A percentile compares a stretch with the other conserved stretches of the same genome.
These are phyloP conservation scores for Phylloscopus whistleri DNA, from an alignment of 2,113 vertebrate genomes.

Conservation along the genomic window DNA sequence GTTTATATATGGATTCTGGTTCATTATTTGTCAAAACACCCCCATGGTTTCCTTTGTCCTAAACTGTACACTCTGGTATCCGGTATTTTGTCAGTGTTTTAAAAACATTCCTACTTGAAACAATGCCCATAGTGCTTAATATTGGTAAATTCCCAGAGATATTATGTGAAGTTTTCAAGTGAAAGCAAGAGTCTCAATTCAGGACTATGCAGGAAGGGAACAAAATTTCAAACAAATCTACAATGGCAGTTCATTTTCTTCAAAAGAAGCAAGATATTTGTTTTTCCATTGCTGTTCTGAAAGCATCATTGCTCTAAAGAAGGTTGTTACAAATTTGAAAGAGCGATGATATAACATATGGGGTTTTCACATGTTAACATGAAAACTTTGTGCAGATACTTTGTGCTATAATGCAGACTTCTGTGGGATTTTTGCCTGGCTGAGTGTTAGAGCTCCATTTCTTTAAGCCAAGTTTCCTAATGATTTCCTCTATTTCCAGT, in stretches of 20 bases:
- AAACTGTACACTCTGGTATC: neutral
- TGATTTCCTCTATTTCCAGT: neutral
- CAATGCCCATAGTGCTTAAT: neutral
- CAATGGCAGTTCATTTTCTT: neutral
- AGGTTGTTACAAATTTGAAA: neutral
- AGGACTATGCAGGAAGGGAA: neutral
- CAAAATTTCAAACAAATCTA: neutral
- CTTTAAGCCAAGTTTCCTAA: neutral
- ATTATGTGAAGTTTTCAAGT: neutral
- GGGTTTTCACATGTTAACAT: rapidly evolving
- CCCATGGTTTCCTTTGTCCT: neutral
- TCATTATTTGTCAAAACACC: neutral
- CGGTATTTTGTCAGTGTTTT: neutral
- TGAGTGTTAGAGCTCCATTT: neutral
- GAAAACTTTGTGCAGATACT: neutral
- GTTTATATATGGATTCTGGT: neutral
- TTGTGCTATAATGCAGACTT: neutral
- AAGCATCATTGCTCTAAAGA: neutral
- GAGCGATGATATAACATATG: neutral
- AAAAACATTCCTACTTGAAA: neutral
- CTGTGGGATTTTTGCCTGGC: neutral
- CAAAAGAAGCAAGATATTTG: neutral
- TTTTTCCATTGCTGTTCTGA: neutral
- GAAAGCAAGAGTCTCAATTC: neutral
- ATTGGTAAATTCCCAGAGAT: neutral